Conservation (phyloP, 2,888 invertebrate species). For the Ceraclea dissimilis region DNA sequence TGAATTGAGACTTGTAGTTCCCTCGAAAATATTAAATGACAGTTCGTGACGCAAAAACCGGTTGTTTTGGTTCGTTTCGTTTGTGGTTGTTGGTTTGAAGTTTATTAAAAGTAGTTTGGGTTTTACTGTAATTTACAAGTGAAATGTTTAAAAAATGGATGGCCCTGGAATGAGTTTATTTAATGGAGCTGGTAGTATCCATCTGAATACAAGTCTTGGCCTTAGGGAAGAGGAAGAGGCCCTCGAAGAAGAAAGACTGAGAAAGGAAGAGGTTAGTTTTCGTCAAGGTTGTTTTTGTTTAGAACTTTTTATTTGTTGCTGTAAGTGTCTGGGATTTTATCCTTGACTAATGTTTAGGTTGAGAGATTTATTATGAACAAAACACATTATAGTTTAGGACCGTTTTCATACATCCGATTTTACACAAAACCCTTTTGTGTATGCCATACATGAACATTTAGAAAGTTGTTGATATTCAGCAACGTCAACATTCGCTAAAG, state of each 20-base stretch:
- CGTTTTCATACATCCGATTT: too few relatives aligned
- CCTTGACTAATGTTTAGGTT: neutral
- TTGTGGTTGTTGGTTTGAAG: too few relatives aligned
- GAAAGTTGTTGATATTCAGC: too few relatives aligned
- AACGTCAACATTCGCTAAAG: too few relatives aligned
- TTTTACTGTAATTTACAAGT: neutral
- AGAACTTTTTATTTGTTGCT: neutral
- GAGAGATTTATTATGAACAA: too few relatives aligned
- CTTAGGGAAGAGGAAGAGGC: conserved; percentile 61
- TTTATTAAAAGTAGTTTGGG: neutral
- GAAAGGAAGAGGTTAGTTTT: conserved; percentile 54
- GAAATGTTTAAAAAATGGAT: conserved; percentile 39
- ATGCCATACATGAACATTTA: too few relatives aligned
- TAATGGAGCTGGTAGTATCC: conserved; percentile 58
- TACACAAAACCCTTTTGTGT: too few relatives aligned
- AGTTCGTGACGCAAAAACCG: conserved; percentile 1
- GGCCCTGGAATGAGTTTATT: conserved; percentile 64
- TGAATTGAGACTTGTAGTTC: neutral
- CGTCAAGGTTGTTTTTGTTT: neutral
- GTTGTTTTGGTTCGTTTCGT: neutral
- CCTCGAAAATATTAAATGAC: neutral
- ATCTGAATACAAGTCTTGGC: conserved; percentile 56
- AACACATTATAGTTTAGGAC: too few relatives aligned
- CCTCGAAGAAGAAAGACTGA: conserved; percentile 57
- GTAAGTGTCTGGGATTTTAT: neutral